Evolutionary conservation across 2,797 vertebrate species (phyloP), one percentile per base, ranked within the genome.

Genomic region (Myotis vivesi): DNA sequence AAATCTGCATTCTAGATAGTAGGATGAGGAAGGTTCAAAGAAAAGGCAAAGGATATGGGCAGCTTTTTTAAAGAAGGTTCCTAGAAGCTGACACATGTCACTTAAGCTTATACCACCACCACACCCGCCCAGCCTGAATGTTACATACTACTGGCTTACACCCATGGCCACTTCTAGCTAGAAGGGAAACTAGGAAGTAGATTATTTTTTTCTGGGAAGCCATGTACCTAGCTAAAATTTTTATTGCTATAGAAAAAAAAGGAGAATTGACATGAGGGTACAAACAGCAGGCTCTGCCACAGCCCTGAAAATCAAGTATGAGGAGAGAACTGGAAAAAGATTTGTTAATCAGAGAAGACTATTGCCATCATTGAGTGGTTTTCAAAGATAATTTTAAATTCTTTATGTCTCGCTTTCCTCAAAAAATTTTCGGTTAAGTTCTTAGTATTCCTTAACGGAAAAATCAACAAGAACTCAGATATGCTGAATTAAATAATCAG

Each of bases 401-500:
- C 2, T 91, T 94, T 93, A 55, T 51, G 33, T 59, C n/a, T 96
- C 22, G 59, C n/a, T 94, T 83, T n/a, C 41, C 46, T 84, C 73
- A 49, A 55, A 86, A 22, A 12, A 23, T 36, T 41, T 38, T 53
- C 55, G 46, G 91, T 19, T 51, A 87, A 77, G 22, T 79, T 36
- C 30, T 83, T 92, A 25, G 7, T 87, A 75, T 76, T 95, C 36
- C 53, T 80, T 87, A 89, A 66, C 6, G 72, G 41, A 95, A 84
- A 81, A 94, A 20, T 44, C 57, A 75, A 36, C 73, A 88, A 33
- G 51, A 91, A 88, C 53, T 90, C 49, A 86, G 20, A 89, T 62
- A 84, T 51, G 5, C 33, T 79, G 6, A 89, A 93, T 51, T 93
- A 84, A 95, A 77, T 83, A 79, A 93, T 93, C 38, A 84, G 33